Evolutionary conservation across 2,113 vertebrate genomes (phyloP), one percentile per base, ranked within the genome.

Genomic region (Monopterus albus): DNA sequence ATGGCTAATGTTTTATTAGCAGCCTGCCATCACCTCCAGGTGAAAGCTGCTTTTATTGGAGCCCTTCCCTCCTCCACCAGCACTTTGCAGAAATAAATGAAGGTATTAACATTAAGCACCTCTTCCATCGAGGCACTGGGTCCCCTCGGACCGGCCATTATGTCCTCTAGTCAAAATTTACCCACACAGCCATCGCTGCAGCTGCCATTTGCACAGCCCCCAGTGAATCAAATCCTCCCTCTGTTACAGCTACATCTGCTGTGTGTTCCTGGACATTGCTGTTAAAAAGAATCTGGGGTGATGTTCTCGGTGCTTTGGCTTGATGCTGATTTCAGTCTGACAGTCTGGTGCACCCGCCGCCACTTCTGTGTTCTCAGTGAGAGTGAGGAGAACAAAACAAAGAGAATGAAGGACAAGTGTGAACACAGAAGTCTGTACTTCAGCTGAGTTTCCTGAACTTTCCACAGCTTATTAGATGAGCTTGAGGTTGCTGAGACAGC

Each of bases 31-130:
- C 59, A 36, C 77, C 91, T 88, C 59, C 84, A 87, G 87, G 87
- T 90, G 86, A 75, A 88, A 72, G 67, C 82, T 39, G 65, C 71
- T 72, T 84, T 87, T 81, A 85, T 82, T 81, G 72, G 68, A 67
- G 56, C 47, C 76, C 42, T 38, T 47, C 46, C 29, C 58, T 70
- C 49, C 45, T 70, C 79, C 42, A 21, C 8, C 47, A 1, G 56
- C 72, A 9, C 53, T 70, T 63, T 46, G 68, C 49, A 72, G 65
- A 77, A 84, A 90, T 77, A 87, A 90, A 91, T 92, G 85, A 85
- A 90, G 79, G 81, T 79, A 90, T 89, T 86, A 88, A 61, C 75
- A 80, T 82, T 80, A 86, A 91, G 81, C 85, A 82, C 74, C 79
- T 78, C 79, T 84, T 57, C 65, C 58, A 49, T 71, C 12, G 26